Evolutionary conservation across 2,888 invertebrate species (phyloP).

Genomic region (Caenorhabditis angaria): DNA sequence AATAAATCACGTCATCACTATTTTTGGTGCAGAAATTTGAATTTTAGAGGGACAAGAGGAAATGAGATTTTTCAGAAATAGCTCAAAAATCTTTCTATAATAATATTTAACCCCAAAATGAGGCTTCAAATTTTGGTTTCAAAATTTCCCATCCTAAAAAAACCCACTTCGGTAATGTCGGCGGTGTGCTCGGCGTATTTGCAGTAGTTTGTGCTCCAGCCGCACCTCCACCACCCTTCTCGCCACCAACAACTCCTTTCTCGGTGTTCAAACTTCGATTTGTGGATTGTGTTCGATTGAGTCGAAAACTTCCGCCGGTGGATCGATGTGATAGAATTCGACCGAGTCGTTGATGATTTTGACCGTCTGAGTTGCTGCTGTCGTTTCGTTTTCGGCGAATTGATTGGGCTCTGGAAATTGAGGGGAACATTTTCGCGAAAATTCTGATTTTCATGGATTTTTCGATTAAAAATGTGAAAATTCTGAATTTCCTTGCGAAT

Average conservation of each 20-base stretch:
- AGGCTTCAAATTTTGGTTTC: too few relatives aligned
- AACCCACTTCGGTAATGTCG: conserved; percentile 25
- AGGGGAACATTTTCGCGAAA: neutral
- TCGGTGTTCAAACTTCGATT: conserved; percentile 56
- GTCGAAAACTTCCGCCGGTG: conserved; percentile 66
- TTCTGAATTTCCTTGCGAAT: too few relatives aligned
- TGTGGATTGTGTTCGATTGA: conserved; percentile 63
- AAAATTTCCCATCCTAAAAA: neutral
- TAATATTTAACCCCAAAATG: too few relatives aligned
- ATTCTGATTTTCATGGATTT: too few relatives aligned
- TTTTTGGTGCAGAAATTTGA: too few relatives aligned
- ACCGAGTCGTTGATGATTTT: conserved; percentile 53
- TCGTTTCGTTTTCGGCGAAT: conserved; percentile 60
- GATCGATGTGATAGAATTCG: conserved; percentile 60
- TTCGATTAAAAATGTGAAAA: too few relatives aligned
- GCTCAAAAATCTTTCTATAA: neutral
- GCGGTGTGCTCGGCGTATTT: conserved; percentile 26
- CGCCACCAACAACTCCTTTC: conserved; percentile 24
- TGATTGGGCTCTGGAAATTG: conserved; percentile 57
- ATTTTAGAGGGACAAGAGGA: too few relatives aligned
- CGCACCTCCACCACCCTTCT: neutral
- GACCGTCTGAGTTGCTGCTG: conserved; percentile 53
- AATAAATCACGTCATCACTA: too few relatives aligned
- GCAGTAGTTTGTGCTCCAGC: conserved; percentile 16
- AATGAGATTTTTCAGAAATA: neutral